Evolutionary conservation across 2,113 vertebrate genomes (phyloP).

Genomic region (Myotis davidii): DNA sequence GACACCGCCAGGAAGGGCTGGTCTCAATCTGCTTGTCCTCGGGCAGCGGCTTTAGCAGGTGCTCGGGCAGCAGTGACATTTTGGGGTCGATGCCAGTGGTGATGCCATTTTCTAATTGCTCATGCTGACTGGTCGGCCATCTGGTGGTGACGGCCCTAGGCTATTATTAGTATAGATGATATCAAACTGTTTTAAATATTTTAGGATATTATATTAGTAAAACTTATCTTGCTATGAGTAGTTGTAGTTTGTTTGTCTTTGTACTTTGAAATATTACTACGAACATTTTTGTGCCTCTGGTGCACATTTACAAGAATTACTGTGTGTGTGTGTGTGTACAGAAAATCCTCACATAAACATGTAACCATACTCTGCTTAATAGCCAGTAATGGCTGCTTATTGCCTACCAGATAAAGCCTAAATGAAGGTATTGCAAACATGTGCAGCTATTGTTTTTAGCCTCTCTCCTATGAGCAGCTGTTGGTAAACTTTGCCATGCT

Average conservation of each 20-base stretch:
- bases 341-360: background rate
- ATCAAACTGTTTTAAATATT: background rate
- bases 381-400: background rate
- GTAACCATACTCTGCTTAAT: background rate
- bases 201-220: background rate
- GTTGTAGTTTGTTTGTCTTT: background rate
- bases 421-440: no score
- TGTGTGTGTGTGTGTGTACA: no score
- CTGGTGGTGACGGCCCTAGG: no score
- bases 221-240: background rate
- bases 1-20: no score
- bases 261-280: background rate
- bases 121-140: no score
- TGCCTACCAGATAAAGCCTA: background rate
- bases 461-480: accelerated
- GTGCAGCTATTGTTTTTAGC: no score
- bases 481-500: background rate
- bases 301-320: background rate
- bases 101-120: no score
- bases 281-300: background rate
- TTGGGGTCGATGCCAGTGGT: no score
- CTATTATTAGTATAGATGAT: no score
- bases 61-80: no score
- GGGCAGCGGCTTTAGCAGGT: no score
- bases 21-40: no score